Evolutionary conservation across 2,888 invertebrate species (phyloP).

Genomic region (Caenorhabditis angaria): DNA sequence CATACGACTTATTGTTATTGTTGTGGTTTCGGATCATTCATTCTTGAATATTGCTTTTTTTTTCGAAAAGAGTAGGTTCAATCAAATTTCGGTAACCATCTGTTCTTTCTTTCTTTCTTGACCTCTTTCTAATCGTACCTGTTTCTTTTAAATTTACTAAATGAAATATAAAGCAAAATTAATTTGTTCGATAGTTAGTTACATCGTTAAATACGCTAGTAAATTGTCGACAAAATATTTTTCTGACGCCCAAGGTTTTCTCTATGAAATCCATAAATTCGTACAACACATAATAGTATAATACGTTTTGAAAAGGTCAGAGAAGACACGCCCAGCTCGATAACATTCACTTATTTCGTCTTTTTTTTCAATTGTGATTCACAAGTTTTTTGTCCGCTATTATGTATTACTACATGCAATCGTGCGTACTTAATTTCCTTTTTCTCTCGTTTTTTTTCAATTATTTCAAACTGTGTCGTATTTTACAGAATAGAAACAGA

Average conservation of each 20-base stretch:
- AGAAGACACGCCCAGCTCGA: slow-evolving; percentile 4
- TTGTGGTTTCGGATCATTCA: slow-evolving; percentile 2
- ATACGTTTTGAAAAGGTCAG: neutral
- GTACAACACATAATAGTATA: neutral
- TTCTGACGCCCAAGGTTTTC: neutral
- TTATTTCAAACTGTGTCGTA: neutral
- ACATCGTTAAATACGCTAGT: no score
- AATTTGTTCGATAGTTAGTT: no score
- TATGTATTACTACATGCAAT: slow-evolving; percentile 1
- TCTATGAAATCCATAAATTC: neutral
- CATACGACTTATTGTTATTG: slow-evolving; percentile 1
- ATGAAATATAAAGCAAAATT: no score
- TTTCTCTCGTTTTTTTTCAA: neutral
- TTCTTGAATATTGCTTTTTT: neutral
- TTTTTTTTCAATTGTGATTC: slow-evolving; percentile 2
- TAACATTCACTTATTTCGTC: slow-evolving; percentile 1
- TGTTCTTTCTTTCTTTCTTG: neutral
- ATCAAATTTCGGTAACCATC: neutral
- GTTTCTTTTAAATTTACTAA: neutral
- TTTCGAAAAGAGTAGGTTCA: neutral
- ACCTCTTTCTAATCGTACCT: neutral
- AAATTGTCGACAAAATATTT: no score
- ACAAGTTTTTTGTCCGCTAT: slow-evolving; percentile 2
- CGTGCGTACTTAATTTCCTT: neutral
- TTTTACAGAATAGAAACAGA: no score